These are phyloP conservation scores for Endotricha flammealis DNA, from an alignment of 2,888 invertebrate genomes.

Conservation along the genomic window DNA sequence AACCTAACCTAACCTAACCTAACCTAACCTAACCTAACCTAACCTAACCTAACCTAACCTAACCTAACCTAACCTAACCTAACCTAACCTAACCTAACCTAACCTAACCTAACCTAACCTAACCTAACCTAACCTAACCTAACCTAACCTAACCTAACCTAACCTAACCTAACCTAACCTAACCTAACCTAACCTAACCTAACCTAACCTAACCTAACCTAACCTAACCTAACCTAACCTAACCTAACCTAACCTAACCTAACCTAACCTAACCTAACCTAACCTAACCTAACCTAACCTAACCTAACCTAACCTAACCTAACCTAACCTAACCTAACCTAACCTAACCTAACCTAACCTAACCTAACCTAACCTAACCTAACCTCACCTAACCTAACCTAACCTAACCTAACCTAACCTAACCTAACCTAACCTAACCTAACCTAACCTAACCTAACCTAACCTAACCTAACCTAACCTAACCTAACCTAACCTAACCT, in stretches of 20 bases:
- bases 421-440: constrained; percentile 17
- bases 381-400: constrained; percentile 13
- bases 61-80: constrained; percentile 21
- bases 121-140: constrained; percentile 14
- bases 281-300: constrained; percentile 11
- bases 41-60: constrained; percentile 18
- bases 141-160: constrained; percentile 17
- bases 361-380: constrained; percentile 12
- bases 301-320: constrained; percentile 11
- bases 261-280: constrained; percentile 10
- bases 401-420: constrained; percentile 14
- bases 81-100: constrained; percentile 19
- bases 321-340: constrained; percentile 13
- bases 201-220: constrained; percentile 17
- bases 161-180: constrained; percentile 20
- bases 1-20: constrained; percentile 13
- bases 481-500: constrained; percentile 15
- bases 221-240: constrained; percentile 17
- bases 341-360: constrained; percentile 11
- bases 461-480: constrained; percentile 13
- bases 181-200: constrained; percentile 17
- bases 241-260: constrained; percentile 11
- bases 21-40: constrained; percentile 14
- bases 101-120: constrained; percentile 18
- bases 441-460: constrained; percentile 15